phyloP scores from a whole-genome alignment of 2,888 invertebrate genomes.

The Diarsia rubi region DNA sequence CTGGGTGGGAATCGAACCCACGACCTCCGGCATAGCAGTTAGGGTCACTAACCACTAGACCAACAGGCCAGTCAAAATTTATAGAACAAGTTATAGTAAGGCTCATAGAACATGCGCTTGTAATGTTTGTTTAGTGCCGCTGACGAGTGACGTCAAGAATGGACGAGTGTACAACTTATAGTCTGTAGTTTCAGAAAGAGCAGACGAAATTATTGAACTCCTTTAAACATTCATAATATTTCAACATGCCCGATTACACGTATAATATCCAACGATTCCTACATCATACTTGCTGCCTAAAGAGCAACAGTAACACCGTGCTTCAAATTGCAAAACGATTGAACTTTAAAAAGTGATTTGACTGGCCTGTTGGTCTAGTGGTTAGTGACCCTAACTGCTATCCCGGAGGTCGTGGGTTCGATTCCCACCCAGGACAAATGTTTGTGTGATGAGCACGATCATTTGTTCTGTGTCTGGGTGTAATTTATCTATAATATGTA shows the following conservation, averaged over 20 bases:
- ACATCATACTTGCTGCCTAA: constrained; percentile 36
- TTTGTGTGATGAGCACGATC: too few relatives aligned
- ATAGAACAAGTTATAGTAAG: constrained; percentile 55
- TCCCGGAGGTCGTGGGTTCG: too few relatives aligned
- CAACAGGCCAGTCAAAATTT: too few relatives aligned
- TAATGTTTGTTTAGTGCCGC: constrained; percentile 39
- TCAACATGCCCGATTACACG: neutral
- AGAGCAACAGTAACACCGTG: constrained; percentile 48
- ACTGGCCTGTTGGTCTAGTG: too few relatives aligned
- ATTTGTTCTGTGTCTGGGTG: too few relatives aligned
- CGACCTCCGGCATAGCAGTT: too few relatives aligned
- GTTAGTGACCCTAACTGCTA: too few relatives aligned
- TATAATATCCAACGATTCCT: constrained; percentile 44
- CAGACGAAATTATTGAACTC: neutral
- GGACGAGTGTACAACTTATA: neutral
- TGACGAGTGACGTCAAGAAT: constrained; percentile 13
- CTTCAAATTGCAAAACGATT: constrained; percentile 59
- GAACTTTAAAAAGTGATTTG: constrained; percentile 64
- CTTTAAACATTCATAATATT: constrained; percentile 3
- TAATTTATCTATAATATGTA: too few relatives aligned
- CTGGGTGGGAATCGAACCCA: too few relatives aligned
- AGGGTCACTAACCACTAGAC: too few relatives aligned
- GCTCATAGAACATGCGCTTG: constrained; percentile 39
- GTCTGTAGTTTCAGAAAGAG: neutral
- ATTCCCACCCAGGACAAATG: too few relatives aligned